phyloP scores from a whole-genome alignment of 2,888 invertebrate genomes.

The Petrolisthes cinctipes region DNA sequence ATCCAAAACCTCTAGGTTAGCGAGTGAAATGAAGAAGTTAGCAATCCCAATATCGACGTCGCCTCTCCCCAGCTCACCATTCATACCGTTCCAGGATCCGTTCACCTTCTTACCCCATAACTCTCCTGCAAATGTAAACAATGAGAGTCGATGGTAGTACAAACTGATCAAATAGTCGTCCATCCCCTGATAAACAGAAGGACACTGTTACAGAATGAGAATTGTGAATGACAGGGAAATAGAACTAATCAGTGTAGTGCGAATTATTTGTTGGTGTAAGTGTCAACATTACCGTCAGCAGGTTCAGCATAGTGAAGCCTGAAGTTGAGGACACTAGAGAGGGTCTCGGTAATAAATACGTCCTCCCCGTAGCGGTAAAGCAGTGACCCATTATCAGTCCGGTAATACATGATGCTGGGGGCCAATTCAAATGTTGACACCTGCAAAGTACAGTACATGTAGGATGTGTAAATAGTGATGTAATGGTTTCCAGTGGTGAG shows the following conservation, averaged over 20 bases:
- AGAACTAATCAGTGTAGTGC: background rate
- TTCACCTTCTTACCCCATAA: constrained; percentile 5
- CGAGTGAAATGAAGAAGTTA: background rate
- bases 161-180: no score
- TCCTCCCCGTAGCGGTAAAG: constrained; percentile 33
- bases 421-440: constrained; percentile 39
- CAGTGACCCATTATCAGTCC: background rate
- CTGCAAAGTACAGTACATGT: constrained; percentile 11
- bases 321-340: constrained; percentile 38
- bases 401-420: constrained; percentile 42
- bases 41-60: constrained; percentile 1
- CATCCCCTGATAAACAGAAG: no score
- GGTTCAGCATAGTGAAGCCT: constrained; percentile 29
- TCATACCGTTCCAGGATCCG: background rate
- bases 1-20: background rate
- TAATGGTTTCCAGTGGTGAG: no score
- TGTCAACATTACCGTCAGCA: constrained; percentile 25
- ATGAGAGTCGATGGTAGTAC: no score
- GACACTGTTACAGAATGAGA: no score
- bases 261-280: background rate
- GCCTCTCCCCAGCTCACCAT: background rate
- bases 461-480: background rate
- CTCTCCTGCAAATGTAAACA: background rate
- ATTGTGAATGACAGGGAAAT: background rate
- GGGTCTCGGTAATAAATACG: constrained; percentile 19